Percentiles rank a stretch among this genome's conserved stretches.
phyloP scores from a whole-genome alignment of 2,113 vertebrate genomes.

The Peucedramus taeniatus region DNA sequence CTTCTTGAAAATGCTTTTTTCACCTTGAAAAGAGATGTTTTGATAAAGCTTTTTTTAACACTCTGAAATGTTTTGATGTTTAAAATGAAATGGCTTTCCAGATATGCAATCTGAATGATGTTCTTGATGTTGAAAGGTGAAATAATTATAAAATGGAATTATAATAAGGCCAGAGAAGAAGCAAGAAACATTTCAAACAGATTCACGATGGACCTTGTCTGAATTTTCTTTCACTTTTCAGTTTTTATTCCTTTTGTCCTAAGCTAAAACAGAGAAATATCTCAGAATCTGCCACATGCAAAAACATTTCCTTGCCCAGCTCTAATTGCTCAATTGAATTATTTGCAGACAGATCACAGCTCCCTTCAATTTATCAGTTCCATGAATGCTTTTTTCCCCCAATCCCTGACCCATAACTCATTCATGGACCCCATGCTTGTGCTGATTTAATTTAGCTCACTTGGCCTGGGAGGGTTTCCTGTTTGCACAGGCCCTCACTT shows the following conservation, averaged over 20 bases:
- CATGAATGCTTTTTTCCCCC: neutral
- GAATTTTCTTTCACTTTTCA: neutral
- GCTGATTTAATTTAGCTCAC: constrained; percentile 12
- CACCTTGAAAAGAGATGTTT: neutral
- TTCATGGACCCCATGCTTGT: neutral
- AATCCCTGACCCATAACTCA: neutral
- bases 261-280: neutral
- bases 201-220: neutral
- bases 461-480: neutral
- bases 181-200: neutral
- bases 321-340: neutral
- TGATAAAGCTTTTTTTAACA: neutral
- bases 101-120: neutral
- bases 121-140: neutral
- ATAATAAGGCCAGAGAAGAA: neutral
- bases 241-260: neutral
- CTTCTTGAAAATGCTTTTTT: neutral
- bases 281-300: neutral
- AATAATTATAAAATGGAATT: neutral
- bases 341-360: neutral
- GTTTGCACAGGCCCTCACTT: neutral
- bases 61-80: neutral
- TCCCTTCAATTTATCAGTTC: constrained; percentile 9
- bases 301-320: neutral
- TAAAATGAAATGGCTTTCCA: neutral